Evolutionary conservation across 2,113 vertebrate species (phyloP), one percentile per base, ranked within the genome.

Genomic region (Naja naja): DNA sequence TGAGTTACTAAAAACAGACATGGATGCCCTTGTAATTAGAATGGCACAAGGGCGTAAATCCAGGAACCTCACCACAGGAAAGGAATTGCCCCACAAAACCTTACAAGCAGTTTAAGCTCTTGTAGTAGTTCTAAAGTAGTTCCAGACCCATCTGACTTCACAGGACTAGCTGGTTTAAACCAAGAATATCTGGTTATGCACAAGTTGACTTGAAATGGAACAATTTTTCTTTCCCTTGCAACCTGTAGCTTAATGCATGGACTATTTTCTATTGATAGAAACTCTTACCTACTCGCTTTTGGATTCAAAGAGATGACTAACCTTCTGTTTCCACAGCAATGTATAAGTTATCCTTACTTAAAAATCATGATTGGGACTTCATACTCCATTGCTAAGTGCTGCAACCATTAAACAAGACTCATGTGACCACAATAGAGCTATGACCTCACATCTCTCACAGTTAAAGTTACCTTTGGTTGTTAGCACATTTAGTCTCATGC

Each of bases 1-100:
- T 14, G 74, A 54, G 91, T 93, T 11, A 94, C 94, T 96, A 94
- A 96, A 95, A 94, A 18, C 94, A 92, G 90, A 81, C 92, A 22
- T 11, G 5, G 14, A 58, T 27, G 74, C 92, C 30, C 0, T 45
- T 92, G 45, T 95, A 95, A 96, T 95, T 95, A 95, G 81, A 95
- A 95, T 52, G 47, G 0, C 0, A 60, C 45, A 14, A 90, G 54
- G 54, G 47, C 85, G 89, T 93, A 94, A 95, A 94, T 94, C 95
- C 95, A 93, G 3, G 7, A 34, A 49, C 47, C 47, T 16, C 30
- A 45, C 53, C 30, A n/a, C 16, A 6, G 39, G 22, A n/a, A 39
- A 87, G 54, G 25, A 89, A 12, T 55, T 9, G 25, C 30, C 45
- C 81, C n/a, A 5, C 11, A 69, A 34, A 4, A 39, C 14, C 45